Evolutionary conservation across 2,797 vertebrate genomes (phyloP).

Genomic region (Argentina silus): DNA sequence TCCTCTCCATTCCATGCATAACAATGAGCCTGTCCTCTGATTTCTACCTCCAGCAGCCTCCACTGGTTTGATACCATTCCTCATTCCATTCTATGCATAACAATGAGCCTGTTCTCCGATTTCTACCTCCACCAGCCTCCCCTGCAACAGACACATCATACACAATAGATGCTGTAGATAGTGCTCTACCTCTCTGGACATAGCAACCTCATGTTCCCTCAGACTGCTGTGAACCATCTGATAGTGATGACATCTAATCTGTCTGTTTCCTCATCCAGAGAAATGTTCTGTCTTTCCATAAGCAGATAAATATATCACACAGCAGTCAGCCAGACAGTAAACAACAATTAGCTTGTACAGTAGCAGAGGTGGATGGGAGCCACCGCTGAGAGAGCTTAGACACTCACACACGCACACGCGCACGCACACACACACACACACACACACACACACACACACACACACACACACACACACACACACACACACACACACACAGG

Average conservation of each 20-base stretch:
- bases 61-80: too few species aligned
- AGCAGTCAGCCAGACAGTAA: conserved; percentile 8
- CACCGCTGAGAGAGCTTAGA: background rate
- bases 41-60: too few species aligned
- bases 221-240: background rate
- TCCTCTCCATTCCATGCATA: too few species aligned
- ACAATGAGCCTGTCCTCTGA: too few species aligned
- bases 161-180: too few species aligned
- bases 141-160: too few species aligned
- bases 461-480: background rate
- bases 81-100: too few species aligned
- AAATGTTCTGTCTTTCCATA: background rate
- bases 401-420: background rate
- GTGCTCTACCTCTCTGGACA: too few species aligned
- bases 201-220: background rate
- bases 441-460: background rate
- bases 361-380: background rate
- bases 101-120: too few species aligned
- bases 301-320: background rate
- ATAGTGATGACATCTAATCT: background rate
- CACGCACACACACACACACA: background rate
- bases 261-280: background rate
- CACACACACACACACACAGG: background rate
- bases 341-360: background rate
- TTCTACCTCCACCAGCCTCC: too few species aligned